A percentile compares a stretch with the other conserved stretches of the same genome.
Conservation (phyloP, 2,888 invertebrate genomes). For the Aphrophora alni region DNA sequence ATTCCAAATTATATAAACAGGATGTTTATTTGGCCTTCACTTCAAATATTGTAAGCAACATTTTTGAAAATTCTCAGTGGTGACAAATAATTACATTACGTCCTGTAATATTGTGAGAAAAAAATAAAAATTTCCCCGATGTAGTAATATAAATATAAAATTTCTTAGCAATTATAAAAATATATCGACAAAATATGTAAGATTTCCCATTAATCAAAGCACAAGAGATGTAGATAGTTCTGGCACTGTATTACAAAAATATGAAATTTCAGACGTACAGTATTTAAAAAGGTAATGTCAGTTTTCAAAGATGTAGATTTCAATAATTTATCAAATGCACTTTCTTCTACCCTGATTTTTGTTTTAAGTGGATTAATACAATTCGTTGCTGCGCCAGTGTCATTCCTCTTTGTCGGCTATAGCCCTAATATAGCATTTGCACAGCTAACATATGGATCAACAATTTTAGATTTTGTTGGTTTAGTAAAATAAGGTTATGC, state of each 20-base stretch:
- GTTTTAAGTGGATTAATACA: slow-evolving; percentile 53
- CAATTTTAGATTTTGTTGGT: slow-evolving; percentile 58
- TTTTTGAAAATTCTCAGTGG: background rate
- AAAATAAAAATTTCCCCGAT: background rate
- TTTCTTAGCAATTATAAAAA: background rate
- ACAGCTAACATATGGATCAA: slow-evolving; percentile 57
- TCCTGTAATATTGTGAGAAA: background rate
- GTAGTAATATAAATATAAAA: background rate
- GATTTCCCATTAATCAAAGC: background rate
- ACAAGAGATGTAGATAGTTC: background rate
- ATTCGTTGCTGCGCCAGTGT: slow-evolving; percentile 50
- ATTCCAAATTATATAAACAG: background rate
- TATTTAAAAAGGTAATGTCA: background rate
- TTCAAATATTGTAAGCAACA: background rate
- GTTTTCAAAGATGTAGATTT: slow-evolving; percentile 39
- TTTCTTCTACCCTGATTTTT: slow-evolving; percentile 46
- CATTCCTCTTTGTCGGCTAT: slow-evolving; percentile 50
- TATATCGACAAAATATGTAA: background rate
- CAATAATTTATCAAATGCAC: slow-evolving; percentile 39
- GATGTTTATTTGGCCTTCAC: background rate
- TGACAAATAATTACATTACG: background rate
- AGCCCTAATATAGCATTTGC: slow-evolving; percentile 51
- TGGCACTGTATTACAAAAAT: background rate
- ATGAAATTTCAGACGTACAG: background rate
- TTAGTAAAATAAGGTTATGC: slow-evolving; percentile 57